Conservation (phyloP, 2,797 vertebrate species). For the Psittacula derbiana region DNA sequence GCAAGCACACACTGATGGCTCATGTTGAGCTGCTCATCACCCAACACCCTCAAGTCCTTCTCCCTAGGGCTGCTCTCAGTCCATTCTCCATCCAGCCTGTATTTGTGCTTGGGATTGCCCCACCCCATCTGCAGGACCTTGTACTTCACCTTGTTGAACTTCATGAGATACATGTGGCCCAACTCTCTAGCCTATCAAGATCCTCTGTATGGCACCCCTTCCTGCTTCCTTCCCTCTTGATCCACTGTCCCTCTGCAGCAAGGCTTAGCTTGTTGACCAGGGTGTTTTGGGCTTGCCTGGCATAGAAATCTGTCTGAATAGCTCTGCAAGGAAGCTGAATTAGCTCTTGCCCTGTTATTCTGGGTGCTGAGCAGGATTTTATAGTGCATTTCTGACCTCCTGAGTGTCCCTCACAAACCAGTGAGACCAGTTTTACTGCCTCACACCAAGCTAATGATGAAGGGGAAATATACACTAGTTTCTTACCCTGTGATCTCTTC, state of each 20-base stretch:
- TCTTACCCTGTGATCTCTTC: not conserved
- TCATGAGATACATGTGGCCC: not conserved
- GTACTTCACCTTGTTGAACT: not conserved
- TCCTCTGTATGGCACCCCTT: not conserved
- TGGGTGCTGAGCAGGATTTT: not conserved
- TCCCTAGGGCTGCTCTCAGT: not conserved
- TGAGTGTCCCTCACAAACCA: conserved; percentile 35
- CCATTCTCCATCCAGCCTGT: not conserved
- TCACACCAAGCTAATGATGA: not conserved
- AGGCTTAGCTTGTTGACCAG: not conserved
- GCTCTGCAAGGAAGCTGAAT: not conserved
- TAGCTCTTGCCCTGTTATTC: not conserved
- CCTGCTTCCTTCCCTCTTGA: not conserved
- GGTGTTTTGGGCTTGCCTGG: not conserved
- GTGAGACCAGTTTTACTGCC: conserved; percentile 51
- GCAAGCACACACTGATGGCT: not conserved
- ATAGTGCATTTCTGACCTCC: not conserved
- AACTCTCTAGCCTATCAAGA: not conserved
- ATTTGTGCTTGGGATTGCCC: not conserved
- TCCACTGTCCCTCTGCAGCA: not conserved
- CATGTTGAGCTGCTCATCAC: not conserved
- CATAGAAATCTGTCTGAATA: not conserved
- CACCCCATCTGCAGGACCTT: not conserved
- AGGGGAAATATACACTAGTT: not conserved
- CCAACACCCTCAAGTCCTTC: not conserved